phyloP scores from a whole-genome alignment of 1,140 invertebrate genomes.

The Bombus difficillimus region DNA sequence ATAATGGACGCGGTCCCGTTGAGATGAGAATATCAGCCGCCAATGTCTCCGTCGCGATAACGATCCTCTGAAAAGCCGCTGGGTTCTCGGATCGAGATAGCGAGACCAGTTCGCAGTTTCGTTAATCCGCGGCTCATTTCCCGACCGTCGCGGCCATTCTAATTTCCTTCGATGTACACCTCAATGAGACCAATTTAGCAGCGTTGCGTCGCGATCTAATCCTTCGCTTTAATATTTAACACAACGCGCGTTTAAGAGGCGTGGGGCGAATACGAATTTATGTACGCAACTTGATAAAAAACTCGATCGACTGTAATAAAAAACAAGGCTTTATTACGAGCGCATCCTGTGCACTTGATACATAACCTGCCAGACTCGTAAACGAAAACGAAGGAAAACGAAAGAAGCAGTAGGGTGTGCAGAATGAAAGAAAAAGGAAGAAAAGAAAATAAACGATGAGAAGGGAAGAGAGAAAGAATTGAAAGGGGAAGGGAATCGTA shows the following conservation, averaged over 20 bases:
- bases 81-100: neutral
- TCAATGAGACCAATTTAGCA: slow-evolving; percentile 23
- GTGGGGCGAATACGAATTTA: neutral
- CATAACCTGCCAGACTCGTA: neutral
- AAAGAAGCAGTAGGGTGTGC: neutral
- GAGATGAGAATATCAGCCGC: neutral
- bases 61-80: neutral
- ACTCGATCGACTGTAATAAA: neutral
- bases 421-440: neutral
- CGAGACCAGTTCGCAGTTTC: neutral
- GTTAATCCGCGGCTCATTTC: slow-evolving; percentile 13
- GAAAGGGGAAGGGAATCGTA: neutral
- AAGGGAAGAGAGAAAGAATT: neutral
- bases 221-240: slow-evolving; percentile 6
- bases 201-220: neutral
- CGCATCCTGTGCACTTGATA: slow-evolving; percentile 1
- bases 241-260: neutral
- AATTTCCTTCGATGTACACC: neutral
- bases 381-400: neutral
- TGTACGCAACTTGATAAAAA: neutral
- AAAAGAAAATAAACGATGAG: neutral
- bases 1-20: neutral
- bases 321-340: neutral
- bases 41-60: neutral
- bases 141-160: neutral